Conservation (phyloP, 2,888 invertebrate genomes). For the Nomada ruficornis region DNA sequence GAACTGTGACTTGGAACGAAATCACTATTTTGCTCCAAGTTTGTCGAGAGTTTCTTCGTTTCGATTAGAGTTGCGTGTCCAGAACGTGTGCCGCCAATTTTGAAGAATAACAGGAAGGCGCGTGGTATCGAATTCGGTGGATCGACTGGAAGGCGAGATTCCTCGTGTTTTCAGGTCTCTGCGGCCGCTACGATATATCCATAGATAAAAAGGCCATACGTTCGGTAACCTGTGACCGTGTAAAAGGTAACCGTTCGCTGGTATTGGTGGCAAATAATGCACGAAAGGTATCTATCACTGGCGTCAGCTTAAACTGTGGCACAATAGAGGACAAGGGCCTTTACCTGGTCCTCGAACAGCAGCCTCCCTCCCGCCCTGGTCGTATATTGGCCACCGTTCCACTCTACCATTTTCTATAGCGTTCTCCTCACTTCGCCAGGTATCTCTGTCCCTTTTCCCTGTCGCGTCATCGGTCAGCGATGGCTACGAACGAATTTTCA, state of each 20-base stretch:
- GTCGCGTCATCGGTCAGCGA: constrained; percentile 17
- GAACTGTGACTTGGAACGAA: too few relatives aligned
- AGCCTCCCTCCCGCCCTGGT: not conserved
- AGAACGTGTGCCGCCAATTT: too few relatives aligned
- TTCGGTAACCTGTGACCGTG: constrained; percentile 51
- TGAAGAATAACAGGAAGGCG: not conserved
- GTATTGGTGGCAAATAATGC: constrained; percentile 58
- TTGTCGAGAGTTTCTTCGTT: too few relatives aligned
- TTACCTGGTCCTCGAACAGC: constrained; percentile 68
- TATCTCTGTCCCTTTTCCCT: constrained; percentile 40
- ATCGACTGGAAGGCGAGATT: constrained; percentile 54
- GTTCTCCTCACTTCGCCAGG: constrained; percentile 54
- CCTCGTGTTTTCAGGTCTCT: constrained; percentile 48
- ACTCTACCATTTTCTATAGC: constrained; percentile 66
- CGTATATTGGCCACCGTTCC: constrained; percentile 56
- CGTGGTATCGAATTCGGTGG: constrained; percentile 19
- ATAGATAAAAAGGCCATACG: constrained; percentile 46
- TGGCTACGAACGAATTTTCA: constrained; percentile 36
- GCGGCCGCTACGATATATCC: constrained; percentile 26
- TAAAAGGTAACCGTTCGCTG: constrained; percentile 46
- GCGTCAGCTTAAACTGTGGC: constrained; percentile 78
- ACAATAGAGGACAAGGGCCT: constrained; percentile 80
- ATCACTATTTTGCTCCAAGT: too few relatives aligned
- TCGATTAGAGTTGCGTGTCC: too few relatives aligned
- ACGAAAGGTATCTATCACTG: constrained; percentile 78